Conservation (phyloP, 2,113 vertebrate genomes). For the Dasyprocta punctata region DNA sequence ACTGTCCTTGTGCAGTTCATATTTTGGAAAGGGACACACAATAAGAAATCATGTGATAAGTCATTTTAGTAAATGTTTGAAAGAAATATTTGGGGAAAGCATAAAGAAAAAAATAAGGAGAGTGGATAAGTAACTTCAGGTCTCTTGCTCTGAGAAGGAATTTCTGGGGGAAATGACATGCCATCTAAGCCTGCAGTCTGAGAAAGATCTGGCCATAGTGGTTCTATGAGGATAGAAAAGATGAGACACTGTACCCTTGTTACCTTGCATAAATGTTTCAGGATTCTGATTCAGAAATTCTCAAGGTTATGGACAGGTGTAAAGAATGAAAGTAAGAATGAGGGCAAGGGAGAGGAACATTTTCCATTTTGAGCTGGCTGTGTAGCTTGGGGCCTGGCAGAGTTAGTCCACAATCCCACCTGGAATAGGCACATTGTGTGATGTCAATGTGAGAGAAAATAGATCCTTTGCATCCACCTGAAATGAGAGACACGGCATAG, state of each 20-base stretch:
- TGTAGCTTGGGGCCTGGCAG: slow-evolving; percentile 33
- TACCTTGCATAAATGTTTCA: neutral
- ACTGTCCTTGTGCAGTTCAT: neutral
- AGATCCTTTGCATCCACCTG: neutral
- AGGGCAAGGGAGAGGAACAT: neutral
- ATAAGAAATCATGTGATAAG: slow-evolving; percentile 27
- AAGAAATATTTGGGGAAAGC: neutral
- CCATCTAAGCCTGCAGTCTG: neutral
- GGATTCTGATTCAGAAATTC: neutral
- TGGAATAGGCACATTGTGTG: neutral
- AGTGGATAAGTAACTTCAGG: slow-evolving; percentile 27
- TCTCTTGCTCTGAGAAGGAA: neutral
- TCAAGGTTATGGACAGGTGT: neutral
- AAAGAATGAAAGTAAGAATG: neutral
- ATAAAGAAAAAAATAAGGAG: neutral
- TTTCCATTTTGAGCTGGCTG: neutral
- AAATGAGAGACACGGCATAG: neutral
- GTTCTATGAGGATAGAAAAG: neutral
- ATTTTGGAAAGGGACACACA: neutral
- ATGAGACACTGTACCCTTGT: neutral
- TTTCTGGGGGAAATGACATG: neutral
- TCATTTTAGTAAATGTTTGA: neutral
- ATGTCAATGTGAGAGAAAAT: slow-evolving; percentile 28
- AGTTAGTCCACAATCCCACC: neutral
- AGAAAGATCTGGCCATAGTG: neutral